Conservation (phyloP, 2,113 vertebrate genomes). For the Seriola dumerili region DNA sequence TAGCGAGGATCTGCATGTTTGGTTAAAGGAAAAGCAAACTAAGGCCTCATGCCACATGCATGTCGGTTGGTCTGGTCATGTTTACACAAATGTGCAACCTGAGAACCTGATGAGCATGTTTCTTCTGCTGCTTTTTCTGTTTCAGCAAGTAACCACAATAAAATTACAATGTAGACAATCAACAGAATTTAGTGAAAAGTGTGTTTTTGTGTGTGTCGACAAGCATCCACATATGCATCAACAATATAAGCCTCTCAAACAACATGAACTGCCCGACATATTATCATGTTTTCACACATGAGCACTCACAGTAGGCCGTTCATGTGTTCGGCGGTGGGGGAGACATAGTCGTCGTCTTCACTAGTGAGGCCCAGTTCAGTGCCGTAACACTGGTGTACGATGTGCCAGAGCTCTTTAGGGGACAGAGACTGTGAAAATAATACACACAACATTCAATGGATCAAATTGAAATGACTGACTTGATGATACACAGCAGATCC, state of each 20-base stretch:
- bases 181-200: neutral
- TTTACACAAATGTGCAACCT: neutral
- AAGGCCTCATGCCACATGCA: neutral
- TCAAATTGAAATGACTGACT: neutral
- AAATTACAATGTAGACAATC: neutral
- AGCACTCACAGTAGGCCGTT: slow-evolving; percentile 92
- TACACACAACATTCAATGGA: slow-evolving; percentile 3
- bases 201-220: neutral
- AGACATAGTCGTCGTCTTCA: slow-evolving; percentile 94
- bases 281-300: neutral
- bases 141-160: no score
- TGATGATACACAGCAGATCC: neutral
- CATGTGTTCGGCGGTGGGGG: slow-evolving; percentile 88
- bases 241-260: neutral
- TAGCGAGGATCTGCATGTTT: neutral
- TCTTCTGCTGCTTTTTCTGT: no score
- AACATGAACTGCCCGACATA: neutral
- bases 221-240: neutral
- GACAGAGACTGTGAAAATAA: slow-evolving; percentile 86
- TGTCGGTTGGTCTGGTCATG: neutral
- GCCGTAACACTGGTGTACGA: slow-evolving; percentile 94
- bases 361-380: slow-evolving; percentile 93
- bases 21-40: neutral
- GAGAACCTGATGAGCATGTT: neutral
- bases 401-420: slow-evolving; percentile 93